Conservation (phyloP, 2,797 vertebrate genomes). For the Myotis planiceps region DNA sequence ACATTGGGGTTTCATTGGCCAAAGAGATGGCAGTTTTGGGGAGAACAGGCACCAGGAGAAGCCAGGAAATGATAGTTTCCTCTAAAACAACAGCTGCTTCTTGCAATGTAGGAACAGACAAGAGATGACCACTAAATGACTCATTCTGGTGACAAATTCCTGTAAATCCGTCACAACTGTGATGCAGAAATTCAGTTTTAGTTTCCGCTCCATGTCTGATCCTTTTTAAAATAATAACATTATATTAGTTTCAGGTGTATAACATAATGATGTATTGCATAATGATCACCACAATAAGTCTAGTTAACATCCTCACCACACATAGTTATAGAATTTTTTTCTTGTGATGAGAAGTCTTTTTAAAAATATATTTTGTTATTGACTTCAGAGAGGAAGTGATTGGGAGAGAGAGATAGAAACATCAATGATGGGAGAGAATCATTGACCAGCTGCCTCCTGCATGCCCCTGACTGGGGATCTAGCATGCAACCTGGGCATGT, state of each 20-base stretch:
- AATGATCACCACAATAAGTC: neutral
- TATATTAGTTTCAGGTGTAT: neutral
- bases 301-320: neutral
- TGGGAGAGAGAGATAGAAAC: no score
- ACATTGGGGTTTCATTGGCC: neutral
- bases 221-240: neutral
- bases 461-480: no score
- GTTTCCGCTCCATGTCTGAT: neutral
- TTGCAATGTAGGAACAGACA: neutral
- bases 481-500: no score
- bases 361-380: no score
- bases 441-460: no score
- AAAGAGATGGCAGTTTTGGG: neutral
- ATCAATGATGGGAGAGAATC: no score
- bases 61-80: neutral
- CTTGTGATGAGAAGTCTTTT: neutral
- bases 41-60: neutral
- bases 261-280: neutral
- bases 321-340: neutral
- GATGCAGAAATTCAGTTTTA: neutral
- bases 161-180: neutral
- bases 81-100: neutral
- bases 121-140: neutral
- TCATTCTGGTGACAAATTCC: neutral
- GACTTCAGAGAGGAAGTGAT: no score